Evolutionary conservation across 2,797 vertebrate species (phyloP).

Genomic region (Acipenser oxyrinchus): DNA sequence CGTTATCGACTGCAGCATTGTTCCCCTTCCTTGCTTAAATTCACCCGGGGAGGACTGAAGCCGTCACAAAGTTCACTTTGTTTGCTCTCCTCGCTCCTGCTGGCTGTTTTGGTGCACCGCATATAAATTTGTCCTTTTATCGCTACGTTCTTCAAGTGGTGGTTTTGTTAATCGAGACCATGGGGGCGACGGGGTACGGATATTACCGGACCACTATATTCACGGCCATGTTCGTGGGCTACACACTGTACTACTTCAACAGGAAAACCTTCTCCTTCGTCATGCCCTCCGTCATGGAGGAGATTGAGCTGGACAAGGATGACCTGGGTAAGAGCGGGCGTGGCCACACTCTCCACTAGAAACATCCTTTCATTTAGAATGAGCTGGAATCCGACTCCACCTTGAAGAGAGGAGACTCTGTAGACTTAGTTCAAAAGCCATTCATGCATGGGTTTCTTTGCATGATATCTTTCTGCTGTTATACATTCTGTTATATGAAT

Average conservation of each 20-base stretch:
- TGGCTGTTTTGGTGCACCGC: neutral
- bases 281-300: constrained; percentile 88
- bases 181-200: constrained; percentile 67
- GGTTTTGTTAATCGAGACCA: constrained; percentile 29
- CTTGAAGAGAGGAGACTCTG: neutral
- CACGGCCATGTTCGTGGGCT: constrained; percentile 86
- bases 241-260: constrained; percentile 94
- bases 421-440: too few relatives aligned
- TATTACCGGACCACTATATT: constrained; percentile 80
- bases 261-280: constrained; percentile 97
- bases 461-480: too few relatives aligned
- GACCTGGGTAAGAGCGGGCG: constrained; percentile 74
- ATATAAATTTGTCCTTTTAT: neutral
- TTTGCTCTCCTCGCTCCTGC: constrained; percentile 10
- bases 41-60: constrained; percentile 22
- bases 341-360: too few relatives aligned
- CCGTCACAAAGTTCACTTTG: constrained; percentile 56
- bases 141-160: neutral
- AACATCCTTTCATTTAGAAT: too few relatives aligned
- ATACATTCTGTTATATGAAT: too few relatives aligned
- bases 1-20: constrained; percentile 42
- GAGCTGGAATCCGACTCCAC: too few relatives aligned
- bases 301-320: constrained; percentile 86
- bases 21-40: constrained; percentile 31
- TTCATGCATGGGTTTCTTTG: too few relatives aligned